A percentile compares a stretch with the other conserved stretches of the same genome.
phyloP scores from a whole-genome alignment of 2,113 vertebrate genomes.

The Megalops atlanticus region DNA sequence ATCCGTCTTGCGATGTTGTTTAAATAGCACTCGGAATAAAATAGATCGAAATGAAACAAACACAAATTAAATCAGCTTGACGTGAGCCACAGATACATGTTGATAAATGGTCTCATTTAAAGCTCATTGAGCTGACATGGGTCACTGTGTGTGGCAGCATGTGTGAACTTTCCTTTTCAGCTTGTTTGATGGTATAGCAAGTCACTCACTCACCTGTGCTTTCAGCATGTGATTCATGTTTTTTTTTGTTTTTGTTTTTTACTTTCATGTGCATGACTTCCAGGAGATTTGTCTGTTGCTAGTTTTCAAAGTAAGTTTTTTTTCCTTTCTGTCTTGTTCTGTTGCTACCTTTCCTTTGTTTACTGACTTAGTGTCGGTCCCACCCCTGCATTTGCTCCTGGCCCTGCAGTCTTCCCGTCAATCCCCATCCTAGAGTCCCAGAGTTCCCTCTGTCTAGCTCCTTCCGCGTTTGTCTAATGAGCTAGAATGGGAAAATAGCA shows the following conservation, averaged over 20 bases:
- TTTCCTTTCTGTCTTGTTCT: slow-evolving; percentile 11
- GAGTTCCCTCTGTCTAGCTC: neutral
- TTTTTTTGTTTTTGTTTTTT: slow-evolving; percentile 20
- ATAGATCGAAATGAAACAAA: too few species aligned
- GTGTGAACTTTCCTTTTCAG: neutral
- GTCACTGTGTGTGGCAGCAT: neutral
- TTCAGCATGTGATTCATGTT: neutral
- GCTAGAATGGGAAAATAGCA: neutral
- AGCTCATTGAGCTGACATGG: too few species aligned
- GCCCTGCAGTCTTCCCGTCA: neutral
- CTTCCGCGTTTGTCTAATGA: neutral
- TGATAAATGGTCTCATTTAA: neutral
- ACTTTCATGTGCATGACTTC: slow-evolving; percentile 63
- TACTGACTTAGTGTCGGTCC: neutral
- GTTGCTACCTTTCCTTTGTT: slow-evolving; percentile 11
- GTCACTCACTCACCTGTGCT: neutral
- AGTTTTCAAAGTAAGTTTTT: slow-evolving; percentile 86
- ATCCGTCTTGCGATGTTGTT: too few species aligned
- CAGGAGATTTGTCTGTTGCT: slow-evolving; percentile 87
- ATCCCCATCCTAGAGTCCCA: neutral
- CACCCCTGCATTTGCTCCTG: neutral
- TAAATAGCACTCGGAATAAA: too few species aligned
- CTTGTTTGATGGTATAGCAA: neutral
- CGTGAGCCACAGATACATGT: neutral
- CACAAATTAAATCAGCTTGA: too few species aligned